A percentile compares a stretch with the other conserved stretches of the same genome.
phyloP scores from a whole-genome alignment of 2,113 vertebrate genomes.

The Brachirus orientalis region DNA sequence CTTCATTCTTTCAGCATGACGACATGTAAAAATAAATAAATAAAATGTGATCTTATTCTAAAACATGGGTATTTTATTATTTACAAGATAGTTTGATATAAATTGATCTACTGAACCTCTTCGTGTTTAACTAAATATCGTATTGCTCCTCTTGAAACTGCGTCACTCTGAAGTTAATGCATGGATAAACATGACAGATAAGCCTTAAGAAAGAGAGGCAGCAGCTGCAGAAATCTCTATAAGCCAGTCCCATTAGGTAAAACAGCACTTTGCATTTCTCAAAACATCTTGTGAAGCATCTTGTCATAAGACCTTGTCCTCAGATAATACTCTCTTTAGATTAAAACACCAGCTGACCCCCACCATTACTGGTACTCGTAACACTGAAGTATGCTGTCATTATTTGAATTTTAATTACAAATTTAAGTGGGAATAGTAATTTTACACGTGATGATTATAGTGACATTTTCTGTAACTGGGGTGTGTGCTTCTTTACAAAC shows the following conservation, averaged over 20 bases:
- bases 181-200: constrained; percentile 7
- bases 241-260: neutral
- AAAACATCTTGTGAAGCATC: neutral
- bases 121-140: constrained; percentile 6
- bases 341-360: neutral
- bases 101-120: neutral
- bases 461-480: no score
- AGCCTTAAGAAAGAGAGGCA: neutral
- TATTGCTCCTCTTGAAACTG: no score
- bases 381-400: neutral
- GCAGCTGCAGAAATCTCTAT: constrained; percentile 2
- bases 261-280: constrained; percentile 21
- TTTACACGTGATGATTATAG: no score
- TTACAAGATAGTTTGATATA: no score
- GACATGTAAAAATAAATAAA: no score
- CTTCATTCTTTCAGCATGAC: no score
- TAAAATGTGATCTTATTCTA: no score
- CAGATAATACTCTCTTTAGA: neutral
- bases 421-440: neutral
- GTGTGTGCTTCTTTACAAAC: no score
- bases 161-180: neutral
- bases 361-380: no score
- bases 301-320: neutral
- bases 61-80: no score
- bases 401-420: neutral